These are phyloP conservation scores for Colletes latitarsis DNA, from an alignment of 1,140 invertebrate species.

Conservation along the genomic window DNA sequence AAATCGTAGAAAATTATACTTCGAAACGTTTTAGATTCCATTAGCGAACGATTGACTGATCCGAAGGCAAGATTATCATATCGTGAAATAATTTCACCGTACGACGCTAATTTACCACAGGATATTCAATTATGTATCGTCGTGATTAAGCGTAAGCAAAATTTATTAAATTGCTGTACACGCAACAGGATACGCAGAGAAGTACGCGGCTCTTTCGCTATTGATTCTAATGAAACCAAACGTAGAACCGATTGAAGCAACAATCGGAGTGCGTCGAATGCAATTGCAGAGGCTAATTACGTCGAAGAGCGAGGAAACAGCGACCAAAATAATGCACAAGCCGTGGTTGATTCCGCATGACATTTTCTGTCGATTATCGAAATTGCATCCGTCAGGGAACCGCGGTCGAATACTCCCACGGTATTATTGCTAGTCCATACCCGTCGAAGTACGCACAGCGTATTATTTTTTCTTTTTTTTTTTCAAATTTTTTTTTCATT, in stretches of 20 bases:
- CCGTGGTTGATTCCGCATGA: conserved; percentile 11
- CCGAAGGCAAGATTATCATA: no score
- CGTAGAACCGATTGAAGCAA: neutral
- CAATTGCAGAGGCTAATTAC: neutral
- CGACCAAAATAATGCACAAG: conserved; percentile 13
- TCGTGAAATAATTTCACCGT: no score
- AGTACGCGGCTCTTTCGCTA: neutral
- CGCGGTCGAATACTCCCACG: conserved; percentile 38
- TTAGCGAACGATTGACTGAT: no score
- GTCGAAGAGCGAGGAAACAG: neutral
- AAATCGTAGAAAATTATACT: no score
- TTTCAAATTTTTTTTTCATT: conserved; percentile 30
- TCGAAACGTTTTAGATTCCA: no score
- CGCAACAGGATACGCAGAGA: no score
- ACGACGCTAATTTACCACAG: no score
- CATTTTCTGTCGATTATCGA: conserved; percentile 52
- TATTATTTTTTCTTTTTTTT: conserved; percentile 18
- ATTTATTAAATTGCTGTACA: no score
- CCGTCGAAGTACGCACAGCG: conserved; percentile 20
- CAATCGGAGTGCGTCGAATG: neutral
- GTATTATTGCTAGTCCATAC: conserved; percentile 21
- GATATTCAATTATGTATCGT: no score
- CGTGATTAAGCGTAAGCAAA: no score
- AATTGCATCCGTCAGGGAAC: conserved; percentile 30
- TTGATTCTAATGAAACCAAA: neutral